Evolutionary conservation across 2,113 vertebrate genomes (phyloP).

Genomic region (Caracal caracal): DNA sequence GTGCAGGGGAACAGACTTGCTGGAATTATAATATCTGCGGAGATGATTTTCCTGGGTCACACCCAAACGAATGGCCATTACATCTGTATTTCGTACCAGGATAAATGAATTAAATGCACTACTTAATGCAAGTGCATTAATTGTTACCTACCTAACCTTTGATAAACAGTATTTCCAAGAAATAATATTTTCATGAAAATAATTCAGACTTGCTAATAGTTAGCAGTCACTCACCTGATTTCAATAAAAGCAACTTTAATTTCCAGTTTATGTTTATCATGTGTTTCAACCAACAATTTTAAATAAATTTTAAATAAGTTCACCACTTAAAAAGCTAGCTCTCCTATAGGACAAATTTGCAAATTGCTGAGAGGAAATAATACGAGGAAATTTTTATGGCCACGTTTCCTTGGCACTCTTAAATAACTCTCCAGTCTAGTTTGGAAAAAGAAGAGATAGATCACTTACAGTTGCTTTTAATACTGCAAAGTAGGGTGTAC

Average conservation of each 20-base stretch:
- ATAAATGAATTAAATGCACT: not conserved
- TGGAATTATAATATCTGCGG: not conserved
- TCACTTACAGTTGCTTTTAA: not conserved
- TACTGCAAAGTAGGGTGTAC: not conserved
- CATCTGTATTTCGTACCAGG: not conserved
- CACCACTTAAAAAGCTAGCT: not conserved
- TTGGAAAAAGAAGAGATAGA: not conserved
- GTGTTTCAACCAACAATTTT: not conserved
- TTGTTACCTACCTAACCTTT: not conserved
- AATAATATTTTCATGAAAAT: constrained; percentile 1
- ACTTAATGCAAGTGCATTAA: not conserved
- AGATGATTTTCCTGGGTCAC: not conserved
- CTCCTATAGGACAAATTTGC: not conserved
- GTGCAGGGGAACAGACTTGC: no score
- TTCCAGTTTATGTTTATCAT: not conserved
- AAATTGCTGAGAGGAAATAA: not conserved
- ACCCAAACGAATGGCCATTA: not conserved
- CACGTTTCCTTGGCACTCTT: not conserved
- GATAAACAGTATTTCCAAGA: not conserved
- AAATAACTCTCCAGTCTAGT: not conserved
- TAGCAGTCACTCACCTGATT: not conserved
- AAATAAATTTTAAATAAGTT: not conserved
- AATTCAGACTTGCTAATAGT: not conserved
- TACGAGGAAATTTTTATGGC: not conserved
- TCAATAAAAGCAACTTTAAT: constrained; percentile 3